Base-by-base conservation (phyloP, 2,797 vertebrate genomes). In the Emys orbicularis region DNA sequence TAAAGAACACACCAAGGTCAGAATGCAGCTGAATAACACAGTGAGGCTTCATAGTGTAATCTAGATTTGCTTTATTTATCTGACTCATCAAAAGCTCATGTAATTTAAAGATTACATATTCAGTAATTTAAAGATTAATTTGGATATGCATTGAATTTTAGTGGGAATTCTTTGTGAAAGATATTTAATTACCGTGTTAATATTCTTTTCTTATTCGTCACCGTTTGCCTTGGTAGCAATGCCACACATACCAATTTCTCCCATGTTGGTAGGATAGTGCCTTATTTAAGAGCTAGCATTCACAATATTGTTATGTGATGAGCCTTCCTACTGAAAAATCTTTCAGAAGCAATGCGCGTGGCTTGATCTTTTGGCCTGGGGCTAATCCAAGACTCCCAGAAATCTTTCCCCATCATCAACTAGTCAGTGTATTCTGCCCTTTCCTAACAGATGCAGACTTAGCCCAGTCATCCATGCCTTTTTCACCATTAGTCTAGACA, bases 1-100 rank as follows among this genome's bases (percentile, higher is more conserved):
- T 92, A 93, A 97, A 97, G 97, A 98, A 98, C 97, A 98, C 97
- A 97, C 97, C 98, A 98, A 98, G 98, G 98, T 98, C 97, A 98
- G 96, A 98, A 97, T 94, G 87, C 89, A 95, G 96, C 89, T 97
- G 93, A 77, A 88, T 54, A 81, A 54, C 85, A 90, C 34, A 68
- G 56, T 89, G 61, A 90, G 95, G 85, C 88, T 93, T 96, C 72
- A 57, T 96, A 95, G 94, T 65, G 80, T 41, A 76, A 86, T 94
- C 88, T 90, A 90, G 61, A 91, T 93, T 53, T 93, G 54, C 65
- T 83, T 76, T 86, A 94, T 97, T 95, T 93, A 81, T 97, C 79
- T 93, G 76, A 92, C 77, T 96, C 86, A 59, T 86, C 97, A 94
- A 95, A 84, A 94, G 23, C 37, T 92, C 82, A 6, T 95, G 68